Conservation (phyloP, 2,113 vertebrate species). For the Etia nguti region DNA sequence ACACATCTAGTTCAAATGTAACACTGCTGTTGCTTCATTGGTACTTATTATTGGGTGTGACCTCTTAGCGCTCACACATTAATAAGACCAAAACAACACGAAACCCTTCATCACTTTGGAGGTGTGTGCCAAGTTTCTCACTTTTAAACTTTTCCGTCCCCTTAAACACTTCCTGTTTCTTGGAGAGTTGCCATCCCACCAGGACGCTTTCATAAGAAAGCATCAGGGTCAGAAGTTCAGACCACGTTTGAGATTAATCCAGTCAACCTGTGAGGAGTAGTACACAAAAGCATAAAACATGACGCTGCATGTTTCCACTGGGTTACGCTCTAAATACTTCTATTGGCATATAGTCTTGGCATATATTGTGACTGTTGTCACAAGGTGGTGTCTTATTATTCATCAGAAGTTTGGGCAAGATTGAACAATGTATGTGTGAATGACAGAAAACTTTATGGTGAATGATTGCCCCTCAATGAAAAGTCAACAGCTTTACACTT, state of each 20-base stretch:
- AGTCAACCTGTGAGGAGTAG: accelerated
- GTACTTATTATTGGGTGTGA: neutral
- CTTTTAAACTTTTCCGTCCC: neutral
- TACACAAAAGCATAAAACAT: neutral
- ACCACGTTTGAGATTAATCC: neutral
- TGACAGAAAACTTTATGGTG: neutral
- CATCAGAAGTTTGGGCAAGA: neutral
- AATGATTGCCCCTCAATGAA: neutral
- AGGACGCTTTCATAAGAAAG: neutral
- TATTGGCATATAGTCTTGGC: neutral
- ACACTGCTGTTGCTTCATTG: neutral
- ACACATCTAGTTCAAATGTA: neutral
- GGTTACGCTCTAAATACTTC: neutral
- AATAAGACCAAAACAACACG: neutral
- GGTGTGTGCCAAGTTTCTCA: neutral
- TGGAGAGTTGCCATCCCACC: neutral
- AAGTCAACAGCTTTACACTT: neutral
- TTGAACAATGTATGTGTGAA: neutral
- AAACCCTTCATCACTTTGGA: neutral
- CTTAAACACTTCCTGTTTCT: neutral
- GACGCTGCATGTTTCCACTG: accelerated
- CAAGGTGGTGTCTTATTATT: neutral
- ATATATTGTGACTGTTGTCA: neutral
- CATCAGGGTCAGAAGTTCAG: neutral
- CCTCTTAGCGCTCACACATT: neutral